These are phyloP conservation scores for Platycnemis pennipes DNA, from an alignment of 2,888 invertebrate genomes.

Conservation along the genomic window DNA sequence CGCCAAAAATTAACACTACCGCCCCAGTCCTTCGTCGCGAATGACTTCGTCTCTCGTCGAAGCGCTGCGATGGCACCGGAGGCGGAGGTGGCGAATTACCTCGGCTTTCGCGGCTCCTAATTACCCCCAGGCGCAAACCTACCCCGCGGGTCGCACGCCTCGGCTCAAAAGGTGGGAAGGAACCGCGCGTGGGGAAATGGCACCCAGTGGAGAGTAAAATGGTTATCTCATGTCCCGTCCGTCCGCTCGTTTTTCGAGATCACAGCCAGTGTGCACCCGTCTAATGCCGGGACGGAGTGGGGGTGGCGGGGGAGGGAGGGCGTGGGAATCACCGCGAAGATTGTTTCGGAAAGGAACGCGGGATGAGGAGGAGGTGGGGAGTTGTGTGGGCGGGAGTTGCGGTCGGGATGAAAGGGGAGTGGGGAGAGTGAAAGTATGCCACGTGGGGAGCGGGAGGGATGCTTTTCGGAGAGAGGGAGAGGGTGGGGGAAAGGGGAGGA, in stretches of 20 bases:
- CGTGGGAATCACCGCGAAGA: not conserved
- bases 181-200: not conserved
- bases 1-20: too few species aligned
- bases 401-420: not conserved
- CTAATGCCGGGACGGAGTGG: not conserved
- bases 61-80: not conserved
- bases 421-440: conserved; percentile 8
- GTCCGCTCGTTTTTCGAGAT: not conserved
- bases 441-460: not conserved
- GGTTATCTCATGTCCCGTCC: not conserved
- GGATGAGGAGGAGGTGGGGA: not conserved
- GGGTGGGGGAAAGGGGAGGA: not conserved
- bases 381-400: not conserved
- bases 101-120: not conserved
- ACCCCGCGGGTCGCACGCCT: not conserved
- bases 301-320: not conserved
- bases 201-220: not conserved
- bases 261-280: not conserved
- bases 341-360: not conserved
- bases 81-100: not conserved
- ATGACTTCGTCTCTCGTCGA: too few species aligned
- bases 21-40: too few species aligned
- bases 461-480: not conserved
- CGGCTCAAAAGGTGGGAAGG: not conserved
- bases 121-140: not conserved